Evolutionary conservation across 1,140 invertebrate species (phyloP).

Genomic region (Drosophila teissieri): DNA sequence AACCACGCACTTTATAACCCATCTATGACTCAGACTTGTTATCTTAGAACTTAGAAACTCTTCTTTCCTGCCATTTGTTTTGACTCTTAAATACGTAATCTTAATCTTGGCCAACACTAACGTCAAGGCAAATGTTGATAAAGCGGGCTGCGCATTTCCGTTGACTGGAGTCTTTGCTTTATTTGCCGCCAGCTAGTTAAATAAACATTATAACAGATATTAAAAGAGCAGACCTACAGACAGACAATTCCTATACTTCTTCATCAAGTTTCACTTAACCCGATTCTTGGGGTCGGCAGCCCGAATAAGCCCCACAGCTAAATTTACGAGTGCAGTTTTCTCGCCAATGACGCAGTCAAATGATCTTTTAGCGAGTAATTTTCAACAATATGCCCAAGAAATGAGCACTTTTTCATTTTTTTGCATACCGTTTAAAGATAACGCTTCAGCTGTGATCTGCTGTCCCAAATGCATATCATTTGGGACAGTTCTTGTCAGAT

Average conservation of each 20-base stretch:
- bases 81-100: conserved; percentile 46
- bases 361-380: too few relatives aligned
- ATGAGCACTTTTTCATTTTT: not conserved
- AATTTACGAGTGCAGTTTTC: conserved; percentile 13
- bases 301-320: not conserved
- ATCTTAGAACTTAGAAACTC: not conserved
- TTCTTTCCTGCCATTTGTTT: conserved; percentile 9
- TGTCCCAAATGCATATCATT: conserved; percentile 30
- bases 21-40: conserved; percentile 16
- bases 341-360: conserved; percentile 28
- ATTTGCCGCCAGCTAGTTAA: conserved; percentile 54
- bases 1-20: not conserved
- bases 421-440: not conserved
- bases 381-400: not conserved
- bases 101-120: conserved; percentile 44
- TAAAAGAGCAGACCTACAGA: not conserved
- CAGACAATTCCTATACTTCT: not conserved
- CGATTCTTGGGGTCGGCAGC: conserved; percentile 9
- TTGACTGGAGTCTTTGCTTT: conserved; percentile 68
- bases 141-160: conserved; percentile 72
- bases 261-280: conserved; percentile 16
- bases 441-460: conserved; percentile 2
- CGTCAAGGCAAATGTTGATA: conserved; percentile 56
- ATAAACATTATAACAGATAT: conserved; percentile 13
- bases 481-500: conserved; percentile 28